Percentiles rank a stretch among this genome's conserved stretches.
Conservation (phyloP, 2,888 invertebrate species). For the Eurytoma californica region DNA sequence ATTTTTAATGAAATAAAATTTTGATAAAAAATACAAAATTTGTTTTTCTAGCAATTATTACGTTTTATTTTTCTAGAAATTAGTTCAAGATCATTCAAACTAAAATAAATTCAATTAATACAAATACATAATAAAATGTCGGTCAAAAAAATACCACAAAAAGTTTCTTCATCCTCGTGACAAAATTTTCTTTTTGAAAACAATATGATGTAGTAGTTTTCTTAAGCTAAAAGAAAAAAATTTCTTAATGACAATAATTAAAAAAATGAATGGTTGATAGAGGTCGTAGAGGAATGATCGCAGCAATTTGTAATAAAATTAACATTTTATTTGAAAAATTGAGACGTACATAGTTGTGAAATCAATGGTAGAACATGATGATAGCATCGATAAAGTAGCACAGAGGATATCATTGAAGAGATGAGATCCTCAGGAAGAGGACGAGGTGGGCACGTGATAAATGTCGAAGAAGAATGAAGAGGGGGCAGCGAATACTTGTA, state of each 20-base stretch:
- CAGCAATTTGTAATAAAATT: slow-evolving; percentile 67
- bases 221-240: background rate
- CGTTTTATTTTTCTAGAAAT: no score
- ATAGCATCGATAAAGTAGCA: slow-evolving; percentile 68
- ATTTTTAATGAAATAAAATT: no score
- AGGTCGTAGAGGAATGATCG: background rate
- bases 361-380: slow-evolving; percentile 68
- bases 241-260: background rate
- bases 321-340: slow-evolving; percentile 73
- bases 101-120: no score
- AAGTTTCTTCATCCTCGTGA: no score
- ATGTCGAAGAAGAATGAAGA: slow-evolving; percentile 17
- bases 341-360: slow-evolving; percentile 71
- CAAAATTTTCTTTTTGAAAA: background rate
- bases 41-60: no score
- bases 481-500: slow-evolving; percentile 34
- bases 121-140: no score
- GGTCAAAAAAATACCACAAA: no score
- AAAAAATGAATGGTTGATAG: no score
- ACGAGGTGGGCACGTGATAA: background rate
- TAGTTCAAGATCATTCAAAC: no score
- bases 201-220: background rate
- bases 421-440: slow-evolving; percentile 49
- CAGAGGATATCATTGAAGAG: slow-evolving; percentile 58
- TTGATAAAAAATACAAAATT: no score